Evolutionary conservation across 2,113 vertebrate genomes (phyloP).

Genomic region (Centropus unirufus): DNA sequence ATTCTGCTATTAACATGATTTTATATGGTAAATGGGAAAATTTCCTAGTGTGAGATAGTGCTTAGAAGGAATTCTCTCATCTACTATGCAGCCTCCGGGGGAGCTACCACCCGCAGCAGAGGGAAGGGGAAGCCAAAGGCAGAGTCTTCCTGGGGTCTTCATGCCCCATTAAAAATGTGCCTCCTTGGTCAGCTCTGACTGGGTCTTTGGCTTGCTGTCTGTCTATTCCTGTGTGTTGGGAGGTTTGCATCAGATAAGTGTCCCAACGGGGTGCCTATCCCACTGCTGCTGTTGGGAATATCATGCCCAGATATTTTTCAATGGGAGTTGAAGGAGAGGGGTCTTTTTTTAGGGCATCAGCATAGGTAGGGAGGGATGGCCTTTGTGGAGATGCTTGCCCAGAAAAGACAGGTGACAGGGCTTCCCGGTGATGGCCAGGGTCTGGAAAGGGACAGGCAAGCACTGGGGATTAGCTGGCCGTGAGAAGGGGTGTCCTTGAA

Average conservation of each 20-base stretch:
- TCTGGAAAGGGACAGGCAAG: neutral
- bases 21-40: neutral
- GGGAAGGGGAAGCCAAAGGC: neutral
- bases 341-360: neutral
- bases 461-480: conserved; percentile 5
- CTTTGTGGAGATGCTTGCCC: neutral
- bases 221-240: fast-evolving
- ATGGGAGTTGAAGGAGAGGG: neutral
- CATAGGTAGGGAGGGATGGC: neutral
- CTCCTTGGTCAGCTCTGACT: neutral
- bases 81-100: neutral
- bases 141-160: neutral
- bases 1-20: neutral
- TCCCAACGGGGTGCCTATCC: neutral
- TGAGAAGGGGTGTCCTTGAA: neutral
- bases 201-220: neutral
- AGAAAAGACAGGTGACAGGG: neutral
- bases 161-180: neutral
- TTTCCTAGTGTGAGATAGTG: fast-evolving
- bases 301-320: neutral
- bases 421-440: neutral
- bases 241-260: neutral
- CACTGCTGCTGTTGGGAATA: neutral
- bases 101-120: neutral
- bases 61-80: neutral